Evolutionary conservation across 2,797 vertebrate genomes (phyloP).

Genomic region (Craterocephalus amniculus): DNA sequence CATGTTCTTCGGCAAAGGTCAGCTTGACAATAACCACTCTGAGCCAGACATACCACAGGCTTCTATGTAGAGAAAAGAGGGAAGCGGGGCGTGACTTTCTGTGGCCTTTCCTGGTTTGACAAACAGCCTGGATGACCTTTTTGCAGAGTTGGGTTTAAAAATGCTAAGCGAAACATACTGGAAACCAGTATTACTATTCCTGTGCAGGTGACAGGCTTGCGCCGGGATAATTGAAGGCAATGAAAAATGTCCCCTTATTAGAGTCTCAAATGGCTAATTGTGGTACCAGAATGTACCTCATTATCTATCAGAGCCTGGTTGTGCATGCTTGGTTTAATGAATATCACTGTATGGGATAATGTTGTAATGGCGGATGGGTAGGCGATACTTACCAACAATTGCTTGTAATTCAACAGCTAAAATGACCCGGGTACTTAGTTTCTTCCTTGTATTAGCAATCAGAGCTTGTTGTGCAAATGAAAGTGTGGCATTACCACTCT

Average conservation of each 20-base stretch:
- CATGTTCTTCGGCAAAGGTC: constrained; percentile 71
- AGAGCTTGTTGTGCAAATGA: constrained; percentile 6
- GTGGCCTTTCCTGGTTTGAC: constrained; percentile 70
- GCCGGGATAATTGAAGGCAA: constrained; percentile 33
- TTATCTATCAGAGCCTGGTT: constrained; percentile 36
- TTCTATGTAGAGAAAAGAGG: constrained; percentile 33
- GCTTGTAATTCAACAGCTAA: constrained; percentile 34
- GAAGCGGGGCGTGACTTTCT: constrained; percentile 3
- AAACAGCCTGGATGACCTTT: constrained; percentile 75
- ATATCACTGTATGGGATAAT: constrained; percentile 31
- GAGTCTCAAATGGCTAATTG: constrained; percentile 46
- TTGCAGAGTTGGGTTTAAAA: constrained; percentile 39
- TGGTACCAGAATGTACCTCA: constrained; percentile 41
- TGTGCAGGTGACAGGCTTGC: constrained; percentile 34
- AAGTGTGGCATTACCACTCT: neutral
- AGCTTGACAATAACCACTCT: constrained; percentile 62
- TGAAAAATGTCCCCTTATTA: constrained; percentile 51
- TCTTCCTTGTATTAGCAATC: constrained; percentile 18
- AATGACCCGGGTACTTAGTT: constrained; percentile 46
- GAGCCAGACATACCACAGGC: constrained; percentile 41
- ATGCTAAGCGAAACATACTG: constrained; percentile 47
- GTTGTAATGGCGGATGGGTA: constrained; percentile 20
- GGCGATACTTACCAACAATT: constrained; percentile 19
- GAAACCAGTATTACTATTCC: constrained; percentile 33
- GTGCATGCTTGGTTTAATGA: constrained; percentile 33